A percentile compares a stretch with the other conserved stretches of the same genome.
Conservation (phyloP, 2,113 vertebrate species). For the Argyrosomus japonicus region DNA sequence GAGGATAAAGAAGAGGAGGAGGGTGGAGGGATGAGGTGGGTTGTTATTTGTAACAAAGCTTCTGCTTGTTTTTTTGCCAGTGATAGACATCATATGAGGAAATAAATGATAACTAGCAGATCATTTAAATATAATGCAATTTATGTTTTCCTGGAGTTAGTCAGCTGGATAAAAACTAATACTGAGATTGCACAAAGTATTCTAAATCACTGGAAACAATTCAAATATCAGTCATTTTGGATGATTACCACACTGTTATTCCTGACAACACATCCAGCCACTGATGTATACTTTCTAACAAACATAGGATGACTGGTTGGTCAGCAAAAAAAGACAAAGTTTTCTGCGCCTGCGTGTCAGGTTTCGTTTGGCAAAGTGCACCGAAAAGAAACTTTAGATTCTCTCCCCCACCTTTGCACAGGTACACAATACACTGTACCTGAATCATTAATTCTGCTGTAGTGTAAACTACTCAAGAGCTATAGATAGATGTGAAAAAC, state of each 20-base stretch:
- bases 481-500: neutral
- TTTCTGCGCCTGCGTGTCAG: conserved; percentile 43
- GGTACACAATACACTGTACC: conserved; percentile 57
- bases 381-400: conserved; percentile 77
- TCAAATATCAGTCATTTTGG: neutral
- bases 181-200: neutral
- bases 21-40: neutral
- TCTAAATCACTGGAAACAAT: neutral
- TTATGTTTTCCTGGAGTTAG: too few species aligned
- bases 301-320: neutral
- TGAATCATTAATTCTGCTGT: conserved; percentile 75
- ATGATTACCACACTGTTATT: neutral
- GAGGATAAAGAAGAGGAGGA: neutral
- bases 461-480: neutral
- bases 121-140: neutral
- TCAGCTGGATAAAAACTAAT: neutral
- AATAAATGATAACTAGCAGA: neutral
- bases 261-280: neutral
- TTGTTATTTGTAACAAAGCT: neutral
- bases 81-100: neutral
- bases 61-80: neutral
- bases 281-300: neutral
- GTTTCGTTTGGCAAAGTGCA: conserved; percentile 63
- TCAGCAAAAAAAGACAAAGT: conserved; percentile 1
- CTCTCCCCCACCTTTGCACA: conserved; percentile 50